phyloP scores from a whole-genome alignment of 2,888 invertebrate species.

The Ephialtes manifestator region DNA sequence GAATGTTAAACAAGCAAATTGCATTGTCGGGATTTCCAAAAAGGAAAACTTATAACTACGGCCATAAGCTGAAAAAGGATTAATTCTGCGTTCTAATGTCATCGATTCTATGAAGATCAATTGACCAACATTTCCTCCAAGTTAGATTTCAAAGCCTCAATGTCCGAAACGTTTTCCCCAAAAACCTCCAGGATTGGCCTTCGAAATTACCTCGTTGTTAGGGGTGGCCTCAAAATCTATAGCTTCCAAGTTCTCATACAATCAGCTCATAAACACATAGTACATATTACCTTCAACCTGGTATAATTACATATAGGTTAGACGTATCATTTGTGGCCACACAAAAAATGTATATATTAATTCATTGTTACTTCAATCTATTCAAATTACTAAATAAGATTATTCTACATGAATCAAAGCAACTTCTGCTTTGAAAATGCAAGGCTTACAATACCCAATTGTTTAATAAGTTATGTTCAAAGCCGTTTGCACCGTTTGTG shows the following conservation, averaged over 20 bases:
- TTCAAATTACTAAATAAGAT: too few relatives aligned
- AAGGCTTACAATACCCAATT: too few relatives aligned
- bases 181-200: not conserved
- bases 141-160: not conserved
- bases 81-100: not conserved
- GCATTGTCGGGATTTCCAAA: too few relatives aligned
- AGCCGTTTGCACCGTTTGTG: too few relatives aligned
- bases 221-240: conserved; percentile 3
- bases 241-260: not conserved
- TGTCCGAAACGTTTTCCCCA: not conserved
- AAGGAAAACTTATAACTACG: too few relatives aligned
- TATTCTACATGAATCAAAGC: too few relatives aligned
- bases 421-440: too few relatives aligned
- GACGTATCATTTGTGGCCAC: too few relatives aligned
- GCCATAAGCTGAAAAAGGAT: not conserved
- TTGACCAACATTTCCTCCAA: not conserved
- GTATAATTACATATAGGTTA: conserved; percentile 27
- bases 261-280: not conserved
- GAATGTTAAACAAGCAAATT: too few relatives aligned
- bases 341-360: too few relatives aligned
- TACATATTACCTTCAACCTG: conserved; percentile 33
- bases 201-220: not conserved
- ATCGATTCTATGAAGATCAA: not conserved
- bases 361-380: too few relatives aligned
- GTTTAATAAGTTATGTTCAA: too few relatives aligned